Evolutionary conservation across 2,888 invertebrate genomes (phyloP), one percentile per base, ranked within the genome.

Genomic region (Tipula lateralis): DNA sequence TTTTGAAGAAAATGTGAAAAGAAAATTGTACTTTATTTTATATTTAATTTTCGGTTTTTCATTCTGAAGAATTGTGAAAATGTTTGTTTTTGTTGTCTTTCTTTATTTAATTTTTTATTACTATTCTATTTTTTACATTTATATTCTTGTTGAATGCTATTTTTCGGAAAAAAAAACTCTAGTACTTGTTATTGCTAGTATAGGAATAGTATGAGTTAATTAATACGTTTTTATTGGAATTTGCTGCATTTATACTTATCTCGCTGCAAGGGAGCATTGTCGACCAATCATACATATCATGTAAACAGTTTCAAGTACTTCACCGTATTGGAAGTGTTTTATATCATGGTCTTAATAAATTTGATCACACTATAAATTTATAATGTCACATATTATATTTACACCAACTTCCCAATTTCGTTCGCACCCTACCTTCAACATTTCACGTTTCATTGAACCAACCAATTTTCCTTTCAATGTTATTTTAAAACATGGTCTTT

Each of bases 381-480:
- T n/a, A n/a, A n/a, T n/a, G n/a, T n/a, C n/a, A n/a, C n/a, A n/a
- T n/a, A n/a, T n/a, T n/a, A n/a, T n/a, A n/a, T n/a, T n/a, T n/a
- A 32, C 32, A 32, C 32, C 3, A 7, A 39, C 39, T 16, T 50
- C 50, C 50, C 50, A 5, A 66, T 66, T 66, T 24, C 9, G 9
- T 66, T 66, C 66, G 66, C 66, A 66, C 66, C 66, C 66, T 66
- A 66, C 66, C 66, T 24, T 66, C 24, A 66, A 9, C 66, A 66
- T 66, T 66, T 24, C 66, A 66, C 66, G 66, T 66, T 66, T 66
- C 66, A 66, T 66, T 66, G 66, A 66, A 66, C 66, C 66, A 66
- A 24, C 19, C 66, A 66, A 66, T 66, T 66, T 66, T 66, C 66
- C 19, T 66, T 66, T 66, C 66, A 66, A 66, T 66, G 66, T 66